Percentiles rank a stretch among this genome's conserved stretches.
Conservation (phyloP, 2,797 vertebrate species). For the Pipistrellus pygmaeus region DNA sequence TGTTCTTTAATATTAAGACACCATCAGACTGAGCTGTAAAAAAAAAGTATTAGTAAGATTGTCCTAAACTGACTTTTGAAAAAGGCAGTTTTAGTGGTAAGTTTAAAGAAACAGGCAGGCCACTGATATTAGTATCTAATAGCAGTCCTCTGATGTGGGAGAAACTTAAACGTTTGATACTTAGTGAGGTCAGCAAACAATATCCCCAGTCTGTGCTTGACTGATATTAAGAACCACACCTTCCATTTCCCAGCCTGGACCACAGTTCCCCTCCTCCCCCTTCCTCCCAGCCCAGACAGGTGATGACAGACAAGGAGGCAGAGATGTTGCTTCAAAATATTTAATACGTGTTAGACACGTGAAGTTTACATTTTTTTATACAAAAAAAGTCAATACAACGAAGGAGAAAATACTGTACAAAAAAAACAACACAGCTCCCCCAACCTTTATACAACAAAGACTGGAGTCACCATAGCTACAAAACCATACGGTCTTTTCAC, state of each 20-base stretch:
- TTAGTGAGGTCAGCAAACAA: conserved; percentile 49
- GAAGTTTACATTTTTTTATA: conserved; percentile 89
- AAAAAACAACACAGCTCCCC: conserved; percentile 80
- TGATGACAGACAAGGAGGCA: conserved; percentile 73
- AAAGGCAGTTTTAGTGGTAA: background rate
- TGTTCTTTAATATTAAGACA: background rate
- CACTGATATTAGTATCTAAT: background rate
- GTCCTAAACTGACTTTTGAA: background rate
- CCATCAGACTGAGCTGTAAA: conserved; percentile 14
- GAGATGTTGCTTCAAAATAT: conserved; percentile 88
- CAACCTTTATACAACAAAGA: conserved; percentile 95
- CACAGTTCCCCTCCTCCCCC: background rate
- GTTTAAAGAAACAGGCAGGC: conserved; percentile 24
- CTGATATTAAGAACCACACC: conserved; percentile 79
- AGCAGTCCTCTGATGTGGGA: background rate
- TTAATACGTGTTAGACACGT: conserved; percentile 94
- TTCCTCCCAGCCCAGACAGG: background rate
- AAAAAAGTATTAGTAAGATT: conserved; percentile 7
- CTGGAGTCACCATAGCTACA: conserved; percentile 83
- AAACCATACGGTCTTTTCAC: conserved; percentile 80
- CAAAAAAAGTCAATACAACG: conserved; percentile 92
- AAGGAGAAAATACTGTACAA: conserved; percentile 89
- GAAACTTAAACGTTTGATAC: background rate
- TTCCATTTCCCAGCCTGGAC: conserved; percentile 57
- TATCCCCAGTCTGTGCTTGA: conserved; percentile 7